Base-by-base conservation (phyloP, 1,140 invertebrate genomes). In the Brachionus koreanus region DNA sequence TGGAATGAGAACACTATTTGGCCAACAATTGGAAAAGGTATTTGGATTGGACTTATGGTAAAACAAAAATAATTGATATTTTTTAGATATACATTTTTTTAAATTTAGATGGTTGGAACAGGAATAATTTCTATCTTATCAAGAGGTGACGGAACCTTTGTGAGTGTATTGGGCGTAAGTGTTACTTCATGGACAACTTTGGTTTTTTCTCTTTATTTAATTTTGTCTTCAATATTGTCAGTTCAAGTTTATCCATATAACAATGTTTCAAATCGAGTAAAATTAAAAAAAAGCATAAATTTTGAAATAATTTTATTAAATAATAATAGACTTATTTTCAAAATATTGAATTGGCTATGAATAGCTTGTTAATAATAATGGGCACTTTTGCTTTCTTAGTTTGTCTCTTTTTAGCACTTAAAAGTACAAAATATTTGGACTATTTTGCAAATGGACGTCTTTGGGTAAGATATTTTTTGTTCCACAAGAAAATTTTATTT, bases 21-120 rank as follows among this genome's bases (percentile, higher is more conserved):
- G 76, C 76, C 76, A 42, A 79, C 76, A 52, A 79, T 35, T n/a
- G 76, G 76, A 16, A 79, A 79, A 49, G 76, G 76, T 25, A 79
- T 79, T 42, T 79, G 76, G 76, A 49, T 79, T 19, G 76, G 49
- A 9, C 35, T 65, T 4, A 23, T 79, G 49, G 72, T 75, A 75
- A 75, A 29, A 23, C 13, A 3, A 23, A 19, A 23, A 57, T 7
- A 57, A 7, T 7, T 57, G 7, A 19, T 57, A 7, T 19, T 10
- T 23, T 19, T 57, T 57, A 1, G 19, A 25, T 7, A 16, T 1
- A 7, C 2, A 10, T 23, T 5, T 1, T 57, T 57, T 25, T 10
- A 13, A 16, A 19, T 52, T 4, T 42, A 75, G 72, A 57, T 79
- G 49, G 33, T 79, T 0, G 46, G 33, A 5, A 37, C 76, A n/a